Evolutionary conservation across 2,113 vertebrate genomes (phyloP).

Genomic region (Vimba vimba): DNA sequence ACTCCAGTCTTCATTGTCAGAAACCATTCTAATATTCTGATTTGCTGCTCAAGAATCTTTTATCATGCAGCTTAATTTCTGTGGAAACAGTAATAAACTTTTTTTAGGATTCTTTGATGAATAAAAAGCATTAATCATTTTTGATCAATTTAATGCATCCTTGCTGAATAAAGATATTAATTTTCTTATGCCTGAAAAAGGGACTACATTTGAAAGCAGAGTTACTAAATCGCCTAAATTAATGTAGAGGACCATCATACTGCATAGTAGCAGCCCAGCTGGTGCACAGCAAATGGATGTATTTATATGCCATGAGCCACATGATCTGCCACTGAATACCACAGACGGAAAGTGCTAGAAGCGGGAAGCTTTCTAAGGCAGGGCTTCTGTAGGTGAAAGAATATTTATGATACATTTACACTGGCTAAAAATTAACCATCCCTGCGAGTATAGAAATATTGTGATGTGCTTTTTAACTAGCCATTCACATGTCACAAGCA

Average conservation of each 20-base stretch:
- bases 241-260: background rate
- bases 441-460: background rate
- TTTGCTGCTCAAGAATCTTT: background rate
- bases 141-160: background rate
- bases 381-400: background rate
- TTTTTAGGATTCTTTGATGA: background rate
- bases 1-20: background rate
- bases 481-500: background rate
- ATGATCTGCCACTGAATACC: background rate
- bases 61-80: background rate
- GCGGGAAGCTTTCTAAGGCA: background rate
- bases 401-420: background rate
- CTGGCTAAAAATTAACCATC: background rate
- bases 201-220: background rate
- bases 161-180: no score
- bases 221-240: background rate
- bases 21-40: background rate
- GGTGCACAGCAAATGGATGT: background rate
- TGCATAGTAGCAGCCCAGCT: background rate
- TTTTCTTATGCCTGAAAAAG: background rate
- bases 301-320: constrained; percentile 19
- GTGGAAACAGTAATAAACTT: background rate
- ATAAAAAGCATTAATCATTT: no score
- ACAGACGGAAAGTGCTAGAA: background rate
- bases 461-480: background rate